Evolutionary conservation across 2,113 vertebrate genomes (phyloP), one percentile per base, ranked within the genome.

Genomic region (Macquaria ambigua): DNA sequence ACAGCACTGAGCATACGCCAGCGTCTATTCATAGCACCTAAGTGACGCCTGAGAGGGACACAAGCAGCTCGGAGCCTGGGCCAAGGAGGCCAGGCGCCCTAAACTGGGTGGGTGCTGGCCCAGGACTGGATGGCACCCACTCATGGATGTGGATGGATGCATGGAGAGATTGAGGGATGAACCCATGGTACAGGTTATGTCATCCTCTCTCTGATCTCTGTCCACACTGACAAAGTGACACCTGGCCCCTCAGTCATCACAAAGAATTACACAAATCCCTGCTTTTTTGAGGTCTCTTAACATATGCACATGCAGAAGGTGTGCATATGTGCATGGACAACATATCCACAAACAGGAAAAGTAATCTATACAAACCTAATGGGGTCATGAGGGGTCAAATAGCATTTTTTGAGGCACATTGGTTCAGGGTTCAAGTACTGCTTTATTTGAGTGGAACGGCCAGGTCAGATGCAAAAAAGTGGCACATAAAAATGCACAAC

Each of bases 1-100:
- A 93, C 92, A 89, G 82, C 90, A 39, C 69, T 8, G 80, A 91
- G 82, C 83, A 74, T 84, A 91, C 80, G 85, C 90, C 86, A 71
- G 66, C n/a, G 75, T 91, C 95, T 96, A 95, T 95, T 95, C 94
- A 94, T 95, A 95, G 95, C 87, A 69, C 74, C 83, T 77, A 78
- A 87, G 84, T 92, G 85, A 90, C 62, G 81, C 81, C 89, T 77
- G 6, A 74, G 73, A 88, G 88, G 83, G 92, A 91, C 87, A 84
- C 81, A 84, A 82, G 77, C 78, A 89, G 87, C 80, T 55, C 3
- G 34, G 59, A 66, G 79, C 46, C 77, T 70, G 59, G 72, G 61
- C 82, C 76, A 77, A 77, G 71, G 55, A 88, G 74, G 73, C 81
- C 68, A 87, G 77, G 79, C 28, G 77, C 74, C 87, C 69, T 71